Base-by-base conservation (phyloP, 1,140 invertebrate genomes). In the Physella acuta region DNA sequence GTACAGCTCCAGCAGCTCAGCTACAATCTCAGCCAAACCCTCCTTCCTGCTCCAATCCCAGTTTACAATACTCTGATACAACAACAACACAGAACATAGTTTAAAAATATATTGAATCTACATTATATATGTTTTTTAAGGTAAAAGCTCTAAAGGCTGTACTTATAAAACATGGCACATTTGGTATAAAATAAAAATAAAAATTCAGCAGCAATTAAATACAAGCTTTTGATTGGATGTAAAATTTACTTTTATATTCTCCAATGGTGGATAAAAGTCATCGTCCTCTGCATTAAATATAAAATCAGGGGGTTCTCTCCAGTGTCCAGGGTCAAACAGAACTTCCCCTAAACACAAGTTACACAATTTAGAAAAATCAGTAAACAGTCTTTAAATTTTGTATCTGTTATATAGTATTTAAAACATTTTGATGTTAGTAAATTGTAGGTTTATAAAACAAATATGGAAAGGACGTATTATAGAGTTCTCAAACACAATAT, bases 11-110 rank as follows among this genome's bases (percentile, higher is more conserved):
- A 68, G n/a, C 11, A 68, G 56, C 4, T 68, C 66, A 14, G 39
- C 36, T 17, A 68, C 14, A 4, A 68, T 26, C 2, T 53, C 56
- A 31, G 56, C 66, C 14, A 68, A 28, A 36, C 66, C 60, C n/a
- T 68, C 66, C n/a, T 37, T 59, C 37, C 60, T 60, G n/a, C 36
- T 33, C 66, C 66, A 68, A 34, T 68, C 66, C 66, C 66, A 68
- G 14, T 37, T 59, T 1, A 68, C 39, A n/a, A 68, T 30, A 34
- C 66, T 68, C 66, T 68, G 56, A 24, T 8, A 60, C 44, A 66
- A 1, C 8, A n/a, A n/a, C n/a, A n/a, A n/a, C n/a, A n/a, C n/a
- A n/a, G n/a, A n/a, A n/a, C n/a, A n/a, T n/a, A n/a, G n/a, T n/a
- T n/a, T n/a, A n/a, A n/a, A n/a, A n/a, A n/a, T n/a, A n/a, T n/a